A percentile compares a stretch with the other conserved stretches of the same genome.
phyloP scores from a whole-genome alignment of 2,113 vertebrate species.

The Haemorhous mexicanus region DNA sequence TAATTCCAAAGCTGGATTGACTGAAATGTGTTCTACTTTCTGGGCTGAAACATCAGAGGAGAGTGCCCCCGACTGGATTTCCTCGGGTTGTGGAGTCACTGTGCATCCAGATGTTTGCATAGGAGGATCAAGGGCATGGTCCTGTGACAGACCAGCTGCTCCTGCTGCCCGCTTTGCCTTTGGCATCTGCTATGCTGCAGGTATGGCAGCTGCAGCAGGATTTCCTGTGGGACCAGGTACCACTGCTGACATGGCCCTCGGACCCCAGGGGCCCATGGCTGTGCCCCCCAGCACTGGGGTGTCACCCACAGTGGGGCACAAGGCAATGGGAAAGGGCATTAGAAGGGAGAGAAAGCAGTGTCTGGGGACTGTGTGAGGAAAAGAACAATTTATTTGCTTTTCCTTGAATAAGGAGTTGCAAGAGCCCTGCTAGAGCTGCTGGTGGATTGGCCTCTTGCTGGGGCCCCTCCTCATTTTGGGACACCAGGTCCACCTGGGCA shows the following conservation, averaged over 20 bases:
- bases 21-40: background rate
- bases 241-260: background rate
- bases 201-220: background rate
- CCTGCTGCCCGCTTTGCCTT: background rate
- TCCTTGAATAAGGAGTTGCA: background rate
- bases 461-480: background rate
- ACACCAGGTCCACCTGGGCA: fast-evolving
- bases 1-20: background rate
- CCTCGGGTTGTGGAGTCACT: background rate
- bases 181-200: background rate
- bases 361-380: background rate
- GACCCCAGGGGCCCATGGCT: background rate
- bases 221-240: background rate
- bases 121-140: background rate
- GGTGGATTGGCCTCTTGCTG: too few relatives aligned
- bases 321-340: background rate
- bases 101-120: background rate
- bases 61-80: fast-evolving
- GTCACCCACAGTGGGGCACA: background rate
- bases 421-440: background rate
- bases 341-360: background rate
- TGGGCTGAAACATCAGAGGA: background rate
- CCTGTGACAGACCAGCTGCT: background rate
- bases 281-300: background rate
- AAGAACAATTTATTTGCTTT: background rate